Base-by-base conservation (phyloP, 2,888 invertebrate species). In the Drosophila anceps region DNA sequence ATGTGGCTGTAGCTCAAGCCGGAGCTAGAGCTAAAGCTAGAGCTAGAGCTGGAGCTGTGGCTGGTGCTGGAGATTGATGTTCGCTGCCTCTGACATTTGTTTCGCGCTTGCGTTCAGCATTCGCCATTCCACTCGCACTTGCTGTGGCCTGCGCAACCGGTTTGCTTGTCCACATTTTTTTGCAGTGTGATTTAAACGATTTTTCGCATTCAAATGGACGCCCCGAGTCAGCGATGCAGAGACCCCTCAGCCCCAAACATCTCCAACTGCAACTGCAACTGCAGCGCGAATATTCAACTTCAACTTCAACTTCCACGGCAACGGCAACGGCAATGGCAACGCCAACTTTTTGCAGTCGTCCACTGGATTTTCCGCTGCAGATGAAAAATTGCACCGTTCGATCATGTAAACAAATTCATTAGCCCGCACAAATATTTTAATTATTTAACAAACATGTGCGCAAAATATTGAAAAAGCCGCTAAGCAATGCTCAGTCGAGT, bases 371-470 rank as follows among this genome's bases (percentile, higher is more conserved):
- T 89, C 76, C 73, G 69, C 73, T 60, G 64, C 73, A 44, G 73
- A 57, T 87, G 84, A 86, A 86, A 86, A 84, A 87, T 89, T 77
- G 84, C 79, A 76, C 76, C 80, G 89, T 64, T 85, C 77, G 74
- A 86, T 82, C 89, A 84, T 87, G 86, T 88, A 84, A 87, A 89
- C 87, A 87, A 87, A 89, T 89, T 87, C 89, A 87, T 87, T 87
- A 84, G 77, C 66, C 48, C 69, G 83, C 84, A 71, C 79, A 88
- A 88, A 88, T 87, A 87, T 88, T 87, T 88, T 83, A 87, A 87
- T 88, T 88, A 84, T 88, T 86, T 77, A 60, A 54, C 72, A 63
- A 66, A 68, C 53, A 57, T 77, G 69, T 43, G 65, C 63, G 70
- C 37, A 60, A 57, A 62, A 69, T 73, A 64, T 69, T 48, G 48